phyloP scores from a whole-genome alignment of 2,888 invertebrate species.

The Nesidiocoris tenuis region DNA sequence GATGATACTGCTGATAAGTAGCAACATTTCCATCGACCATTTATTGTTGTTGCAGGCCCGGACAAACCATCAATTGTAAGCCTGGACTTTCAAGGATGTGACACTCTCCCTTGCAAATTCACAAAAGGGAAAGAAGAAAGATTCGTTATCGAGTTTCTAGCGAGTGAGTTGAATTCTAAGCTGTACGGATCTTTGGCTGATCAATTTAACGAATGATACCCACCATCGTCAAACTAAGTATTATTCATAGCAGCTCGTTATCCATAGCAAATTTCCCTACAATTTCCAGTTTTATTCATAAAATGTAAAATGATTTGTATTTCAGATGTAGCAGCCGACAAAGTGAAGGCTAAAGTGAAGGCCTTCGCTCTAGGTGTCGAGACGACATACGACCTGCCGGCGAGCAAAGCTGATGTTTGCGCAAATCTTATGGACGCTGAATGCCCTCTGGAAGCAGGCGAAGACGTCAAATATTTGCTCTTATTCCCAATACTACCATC shows the following conservation, averaged over 20 bases:
- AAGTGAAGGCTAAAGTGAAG: constrained; percentile 51
- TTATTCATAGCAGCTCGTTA: too few relatives aligned
- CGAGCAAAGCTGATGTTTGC: constrained; percentile 52
- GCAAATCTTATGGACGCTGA: constrained; percentile 47
- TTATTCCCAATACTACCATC: constrained; percentile 51
- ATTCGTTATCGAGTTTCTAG: not conserved
- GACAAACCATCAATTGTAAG: not conserved
- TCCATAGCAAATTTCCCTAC: too few relatives aligned
- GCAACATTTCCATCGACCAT: too few relatives aligned
- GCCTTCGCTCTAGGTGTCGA: constrained; percentile 50
- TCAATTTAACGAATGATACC: too few relatives aligned
- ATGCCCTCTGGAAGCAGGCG: constrained; percentile 53
- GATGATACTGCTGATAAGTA: too few relatives aligned
- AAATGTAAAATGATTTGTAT: too few relatives aligned
- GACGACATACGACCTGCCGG: constrained; percentile 51
- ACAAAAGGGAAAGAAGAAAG: not conserved
- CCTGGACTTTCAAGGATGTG: not conserved
- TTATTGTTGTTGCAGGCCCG: too few relatives aligned
- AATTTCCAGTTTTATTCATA: too few relatives aligned
- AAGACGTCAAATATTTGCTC: constrained; percentile 53
- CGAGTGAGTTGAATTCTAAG: not conserved
- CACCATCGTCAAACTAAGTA: too few relatives aligned
- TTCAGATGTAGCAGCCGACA: constrained; percentile 50
- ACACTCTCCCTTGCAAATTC: not conserved
- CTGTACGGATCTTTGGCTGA: too few relatives aligned